A percentile compares a stretch with the other conserved stretches of the same genome.
Conservation (phyloP, 2,888 invertebrate species). For the Eupithecia inturbata region DNA sequence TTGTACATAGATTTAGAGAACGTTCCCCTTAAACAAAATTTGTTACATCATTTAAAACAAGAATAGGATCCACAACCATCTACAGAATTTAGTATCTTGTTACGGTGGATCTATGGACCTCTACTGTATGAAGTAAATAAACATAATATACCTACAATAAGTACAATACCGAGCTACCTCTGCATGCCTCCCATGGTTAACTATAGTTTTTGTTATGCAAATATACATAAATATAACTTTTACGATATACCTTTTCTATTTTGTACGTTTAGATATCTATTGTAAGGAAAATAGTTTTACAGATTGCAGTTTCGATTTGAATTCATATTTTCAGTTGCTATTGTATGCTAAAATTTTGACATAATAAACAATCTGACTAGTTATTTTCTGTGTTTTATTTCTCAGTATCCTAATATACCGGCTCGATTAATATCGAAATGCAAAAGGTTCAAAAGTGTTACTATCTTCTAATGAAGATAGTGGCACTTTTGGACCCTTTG, state of each 20-base stretch:
- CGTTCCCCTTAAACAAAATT: background rate
- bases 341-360: conserved; percentile 69
- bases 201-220: conserved; percentile 73
- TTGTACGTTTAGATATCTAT: conserved; percentile 71
- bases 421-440: no score
- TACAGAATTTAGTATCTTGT: background rate
- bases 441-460: no score
- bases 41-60: background rate
- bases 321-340: conserved; percentile 68
- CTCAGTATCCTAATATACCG: background rate
- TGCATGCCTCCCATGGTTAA: conserved; percentile 75
- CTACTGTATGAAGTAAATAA: conserved; percentile 30
- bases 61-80: background rate
- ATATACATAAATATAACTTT: conserved; percentile 50
- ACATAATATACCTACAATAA: no score
- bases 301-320: conserved; percentile 47
- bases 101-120: background rate
- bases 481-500: no score
- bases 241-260: conserved; percentile 65
- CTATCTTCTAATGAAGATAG: no score
- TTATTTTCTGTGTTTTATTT: conserved; percentile 58
- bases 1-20: conserved; percentile 1
- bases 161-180: conserved; percentile 77
- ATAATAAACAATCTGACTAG: conserved; percentile 80
- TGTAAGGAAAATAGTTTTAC: conserved; percentile 57